phyloP scores from a whole-genome alignment of 2,113 vertebrate species.

The Lycaon pictus region DNA sequence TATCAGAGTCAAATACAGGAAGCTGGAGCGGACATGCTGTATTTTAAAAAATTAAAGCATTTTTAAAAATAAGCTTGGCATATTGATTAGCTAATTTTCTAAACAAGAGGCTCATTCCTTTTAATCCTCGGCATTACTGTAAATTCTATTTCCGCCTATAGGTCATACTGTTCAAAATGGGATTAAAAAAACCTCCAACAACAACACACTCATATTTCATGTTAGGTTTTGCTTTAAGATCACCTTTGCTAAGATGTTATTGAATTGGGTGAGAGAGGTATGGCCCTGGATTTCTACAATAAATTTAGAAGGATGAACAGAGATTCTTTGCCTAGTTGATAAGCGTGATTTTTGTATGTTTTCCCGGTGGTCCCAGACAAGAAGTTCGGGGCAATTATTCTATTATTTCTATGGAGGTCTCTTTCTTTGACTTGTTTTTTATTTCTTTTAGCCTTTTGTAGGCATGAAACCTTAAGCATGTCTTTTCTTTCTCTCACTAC shows the following conservation, averaged over 20 bases:
- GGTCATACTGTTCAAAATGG: slow-evolving; percentile 79
- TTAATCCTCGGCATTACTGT: slow-evolving; percentile 84
- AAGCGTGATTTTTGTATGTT: neutral
- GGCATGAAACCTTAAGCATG: neutral
- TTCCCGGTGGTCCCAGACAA: slow-evolving; percentile 1
- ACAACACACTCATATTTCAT: neutral
- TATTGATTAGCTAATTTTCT: slow-evolving; percentile 89
- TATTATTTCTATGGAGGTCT: neutral
- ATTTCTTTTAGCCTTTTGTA: neutral
- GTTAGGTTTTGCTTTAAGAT: slow-evolving; percentile 48
- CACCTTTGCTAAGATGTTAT: slow-evolving; percentile 13
- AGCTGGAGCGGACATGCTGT: slow-evolving; percentile 83
- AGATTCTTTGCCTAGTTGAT: neutral
- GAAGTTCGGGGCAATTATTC: neutral
- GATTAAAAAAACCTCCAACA: slow-evolving; percentile 69
- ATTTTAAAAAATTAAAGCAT: slow-evolving; percentile 88
- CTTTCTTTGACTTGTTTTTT: neutral
- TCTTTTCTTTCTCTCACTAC: neutral
- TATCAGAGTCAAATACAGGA: slow-evolving; percentile 88
- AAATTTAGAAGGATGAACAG: neutral
- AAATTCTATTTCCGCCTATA: slow-evolving; percentile 72
- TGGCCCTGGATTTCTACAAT: neutral
- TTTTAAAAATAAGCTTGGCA: slow-evolving; percentile 86
- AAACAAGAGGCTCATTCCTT: slow-evolving; percentile 87
- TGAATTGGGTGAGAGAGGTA: neutral